A percentile compares a stretch with the other conserved stretches of the same genome.
Conservation (phyloP, 2,797 vertebrate species). For the Sciaenops ocellatus region DNA sequence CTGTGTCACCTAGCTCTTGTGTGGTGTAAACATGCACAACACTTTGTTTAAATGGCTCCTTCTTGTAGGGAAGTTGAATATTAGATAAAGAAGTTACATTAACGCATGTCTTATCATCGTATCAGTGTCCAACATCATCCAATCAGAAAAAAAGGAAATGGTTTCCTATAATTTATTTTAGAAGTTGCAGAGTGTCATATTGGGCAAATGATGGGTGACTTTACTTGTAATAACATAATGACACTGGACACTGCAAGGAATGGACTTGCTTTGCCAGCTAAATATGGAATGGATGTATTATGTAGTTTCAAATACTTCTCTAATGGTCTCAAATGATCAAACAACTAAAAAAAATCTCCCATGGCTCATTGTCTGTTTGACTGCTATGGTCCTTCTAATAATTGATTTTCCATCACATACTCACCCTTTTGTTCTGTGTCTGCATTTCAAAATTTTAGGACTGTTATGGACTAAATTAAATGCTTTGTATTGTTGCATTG, state of each 20-base stretch:
- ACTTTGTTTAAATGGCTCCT: background rate
- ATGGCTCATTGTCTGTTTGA: background rate
- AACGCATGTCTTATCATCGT: background rate
- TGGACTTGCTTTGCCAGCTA: background rate
- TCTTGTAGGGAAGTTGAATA: background rate
- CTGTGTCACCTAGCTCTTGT: too few relatives aligned
- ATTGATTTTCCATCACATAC: conserved; percentile 11
- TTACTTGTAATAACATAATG: background rate
- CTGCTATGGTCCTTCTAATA: conserved; percentile 15
- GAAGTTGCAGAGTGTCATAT: background rate
- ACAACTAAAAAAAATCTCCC: background rate
- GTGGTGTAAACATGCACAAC: too few relatives aligned
- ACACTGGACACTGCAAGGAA: background rate
- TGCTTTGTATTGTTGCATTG: conserved; percentile 37
- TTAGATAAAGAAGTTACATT: background rate
- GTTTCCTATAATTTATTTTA: background rate
- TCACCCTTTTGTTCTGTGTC: conserved; percentile 26
- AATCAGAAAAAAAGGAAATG: background rate
- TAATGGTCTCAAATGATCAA: conserved; percentile 10
- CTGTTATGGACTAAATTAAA: conserved; percentile 33
- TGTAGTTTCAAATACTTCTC: conserved; percentile 1
- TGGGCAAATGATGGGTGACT: background rate
- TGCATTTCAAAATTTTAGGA: conserved; percentile 18
- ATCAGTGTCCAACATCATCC: background rate
- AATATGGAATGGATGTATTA: conserved; percentile 13